phyloP scores from a whole-genome alignment of 2,888 invertebrate species.

The Leptinotarsa rubiginosa region DNA sequence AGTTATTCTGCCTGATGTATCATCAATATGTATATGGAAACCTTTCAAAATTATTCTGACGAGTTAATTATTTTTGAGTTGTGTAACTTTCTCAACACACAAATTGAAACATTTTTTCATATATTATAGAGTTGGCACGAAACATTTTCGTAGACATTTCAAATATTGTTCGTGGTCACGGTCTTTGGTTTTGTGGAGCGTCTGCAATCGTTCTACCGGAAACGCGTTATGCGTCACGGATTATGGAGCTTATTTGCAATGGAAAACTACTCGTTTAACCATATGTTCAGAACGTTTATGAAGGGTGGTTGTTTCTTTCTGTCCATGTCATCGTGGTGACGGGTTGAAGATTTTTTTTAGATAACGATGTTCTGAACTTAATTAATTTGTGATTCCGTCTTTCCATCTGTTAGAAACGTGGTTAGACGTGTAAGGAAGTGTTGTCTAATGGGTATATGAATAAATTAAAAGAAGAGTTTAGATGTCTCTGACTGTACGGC shows the following conservation, averaged over 20 bases:
- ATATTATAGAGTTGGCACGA: neutral
- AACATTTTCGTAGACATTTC: neutral
- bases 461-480: too few relatives aligned
- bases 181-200: constrained; percentile 9
- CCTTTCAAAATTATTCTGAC: too few relatives aligned
- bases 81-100: too few relatives aligned
- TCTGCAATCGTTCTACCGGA: constrained; percentile 11
- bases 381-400: neutral
- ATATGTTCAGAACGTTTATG: constrained; percentile 3
- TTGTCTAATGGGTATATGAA: neutral
- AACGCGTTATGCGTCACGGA: constrained; percentile 9
- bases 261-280: constrained; percentile 16
- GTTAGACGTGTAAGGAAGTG: neutral
- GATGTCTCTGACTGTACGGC: too few relatives aligned
- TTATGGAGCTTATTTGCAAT: constrained; percentile 10
- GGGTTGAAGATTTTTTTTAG: constrained; percentile 1
- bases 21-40: too few relatives aligned
- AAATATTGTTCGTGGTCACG: neutral
- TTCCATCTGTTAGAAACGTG: neutral
- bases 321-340: constrained; percentile 35
- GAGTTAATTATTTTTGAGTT: too few relatives aligned
- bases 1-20: too few relatives aligned
- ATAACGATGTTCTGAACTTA: neutral
- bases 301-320: constrained; percentile 2
- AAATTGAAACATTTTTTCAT: neutral